Evolutionary conservation across 2,797 vertebrate species (phyloP).

Genomic region (Crenuchus spilurus): DNA sequence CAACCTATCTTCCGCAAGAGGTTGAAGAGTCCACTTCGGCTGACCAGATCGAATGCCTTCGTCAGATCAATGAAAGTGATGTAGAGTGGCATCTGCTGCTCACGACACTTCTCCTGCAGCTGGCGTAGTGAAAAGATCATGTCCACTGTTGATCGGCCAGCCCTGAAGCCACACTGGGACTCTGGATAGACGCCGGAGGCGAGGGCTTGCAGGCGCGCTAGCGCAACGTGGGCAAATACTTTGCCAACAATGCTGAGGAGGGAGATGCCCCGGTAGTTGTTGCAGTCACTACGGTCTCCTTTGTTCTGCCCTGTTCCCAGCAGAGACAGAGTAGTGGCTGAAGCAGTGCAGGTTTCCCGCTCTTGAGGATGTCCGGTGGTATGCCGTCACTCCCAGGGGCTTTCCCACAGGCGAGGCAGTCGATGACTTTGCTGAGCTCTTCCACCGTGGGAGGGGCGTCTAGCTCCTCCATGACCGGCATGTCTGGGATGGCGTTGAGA

Average conservation of each 20-base stretch:
- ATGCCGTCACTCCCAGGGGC: constrained; percentile 12
- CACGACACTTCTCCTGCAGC: constrained; percentile 21
- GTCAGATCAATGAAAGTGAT: background rate
- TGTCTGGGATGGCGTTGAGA: background rate
- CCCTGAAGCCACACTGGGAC: constrained; percentile 18
- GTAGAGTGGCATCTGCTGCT: background rate
- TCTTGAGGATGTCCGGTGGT: constrained; percentile 1
- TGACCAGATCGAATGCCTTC: too few relatives aligned
- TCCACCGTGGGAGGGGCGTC: background rate
- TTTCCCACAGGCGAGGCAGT: background rate
- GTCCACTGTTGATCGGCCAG: background rate
- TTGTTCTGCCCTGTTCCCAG: constrained; percentile 27
- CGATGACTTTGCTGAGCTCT: background rate
- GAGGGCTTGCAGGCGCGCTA: background rate
- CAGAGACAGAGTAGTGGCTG: constrained; percentile 8
- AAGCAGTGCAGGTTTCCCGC: background rate
- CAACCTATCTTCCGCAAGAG: too few relatives aligned
- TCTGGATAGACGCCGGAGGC: background rate
- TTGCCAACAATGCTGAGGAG: constrained; percentile 26
- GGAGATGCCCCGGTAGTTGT: constrained; percentile 39
- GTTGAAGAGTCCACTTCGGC: too few relatives aligned
- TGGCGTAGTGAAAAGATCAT: constrained; percentile 19
- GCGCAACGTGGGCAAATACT: background rate
- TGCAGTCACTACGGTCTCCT: background rate
- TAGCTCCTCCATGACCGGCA: background rate